Percentiles rank a stretch among this genome's conserved stretches.
Conservation (phyloP, 2,888 invertebrate genomes). For the Poecilus cupreus region DNA sequence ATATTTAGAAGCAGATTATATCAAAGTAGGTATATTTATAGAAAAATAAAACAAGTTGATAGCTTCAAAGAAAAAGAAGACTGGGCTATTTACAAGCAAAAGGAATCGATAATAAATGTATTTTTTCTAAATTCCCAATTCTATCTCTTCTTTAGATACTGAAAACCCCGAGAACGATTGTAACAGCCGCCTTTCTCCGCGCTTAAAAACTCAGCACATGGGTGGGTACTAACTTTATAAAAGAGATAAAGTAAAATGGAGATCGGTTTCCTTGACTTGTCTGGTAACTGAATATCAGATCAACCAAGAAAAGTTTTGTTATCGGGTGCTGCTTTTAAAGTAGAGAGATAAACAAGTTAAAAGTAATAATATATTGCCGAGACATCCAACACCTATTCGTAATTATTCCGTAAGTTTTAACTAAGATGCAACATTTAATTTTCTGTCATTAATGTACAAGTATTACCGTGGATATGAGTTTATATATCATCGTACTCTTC, state of each 20-base stretch:
- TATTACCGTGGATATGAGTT: too few species aligned
- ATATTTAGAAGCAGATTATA: neutral
- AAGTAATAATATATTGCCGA: neutral
- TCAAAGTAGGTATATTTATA: neutral
- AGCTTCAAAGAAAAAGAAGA: neutral
- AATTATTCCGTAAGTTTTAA: too few species aligned
- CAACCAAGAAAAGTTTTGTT: constrained; percentile 31
- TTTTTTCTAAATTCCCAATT: constrained; percentile 9
- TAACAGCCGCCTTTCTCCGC: neutral
- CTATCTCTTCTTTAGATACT: constrained; percentile 2
- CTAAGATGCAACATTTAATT: too few species aligned
- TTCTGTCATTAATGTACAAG: too few species aligned
- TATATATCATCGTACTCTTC: too few species aligned
- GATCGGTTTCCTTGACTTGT: constrained; percentile 23
- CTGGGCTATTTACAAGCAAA: constrained; percentile 13
- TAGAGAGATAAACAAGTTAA: neutral
- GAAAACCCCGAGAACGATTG: constrained; percentile 5
- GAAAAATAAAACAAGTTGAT: too few species aligned
- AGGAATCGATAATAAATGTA: constrained; percentile 13
- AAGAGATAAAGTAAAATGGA: constrained; percentile 45
- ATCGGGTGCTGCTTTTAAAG: constrained; percentile 20
- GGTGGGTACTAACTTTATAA: constrained; percentile 31
- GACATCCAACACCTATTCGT: too few species aligned
- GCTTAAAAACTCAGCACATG: constrained; percentile 34
- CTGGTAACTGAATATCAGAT: constrained; percentile 49